Conservation (phyloP, 2,113 vertebrate species). For the Amazona guildingii region DNA sequence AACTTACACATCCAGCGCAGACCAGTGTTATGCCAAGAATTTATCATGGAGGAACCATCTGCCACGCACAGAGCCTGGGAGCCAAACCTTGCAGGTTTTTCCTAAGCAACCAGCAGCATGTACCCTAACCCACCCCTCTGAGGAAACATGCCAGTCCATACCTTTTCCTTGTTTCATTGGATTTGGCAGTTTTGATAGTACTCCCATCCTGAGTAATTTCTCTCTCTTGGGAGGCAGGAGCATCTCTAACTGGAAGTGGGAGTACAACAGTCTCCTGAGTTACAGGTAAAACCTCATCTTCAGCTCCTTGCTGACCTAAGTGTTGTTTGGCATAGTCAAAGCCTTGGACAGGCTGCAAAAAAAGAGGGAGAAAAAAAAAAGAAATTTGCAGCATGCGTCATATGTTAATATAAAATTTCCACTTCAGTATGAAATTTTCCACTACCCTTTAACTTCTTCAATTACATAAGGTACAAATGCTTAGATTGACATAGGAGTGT, state of each 20-base stretch:
- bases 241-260: slow-evolving; percentile 86
- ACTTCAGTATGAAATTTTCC: not conserved
- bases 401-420: not conserved
- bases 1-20: not conserved
- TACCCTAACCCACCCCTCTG: not conserved
- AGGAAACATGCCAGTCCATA: slow-evolving; percentile 49
- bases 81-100: not conserved
- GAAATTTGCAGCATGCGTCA: not conserved
- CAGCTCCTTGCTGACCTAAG: slow-evolving; percentile 92
- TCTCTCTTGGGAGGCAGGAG: slow-evolving; percentile 87
- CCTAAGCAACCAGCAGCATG: not conserved
- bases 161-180: slow-evolving; percentile 90
- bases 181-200: slow-evolving; percentile 86
- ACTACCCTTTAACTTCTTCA: not conserved
- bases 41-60: not conserved
- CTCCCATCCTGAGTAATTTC: slow-evolving; percentile 85
- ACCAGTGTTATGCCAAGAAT: not conserved
- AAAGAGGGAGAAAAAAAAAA: not conserved
- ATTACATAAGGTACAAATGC: not conserved
- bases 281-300: slow-evolving; percentile 90
- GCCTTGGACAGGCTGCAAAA: slow-evolving; percentile 91
- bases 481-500: not conserved
- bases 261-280: slow-evolving; percentile 93
- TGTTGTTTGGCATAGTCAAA: slow-evolving; percentile 99
- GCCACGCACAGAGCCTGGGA: not conserved